Evolutionary conservation across 2,888 invertebrate species (phyloP), one percentile per base, ranked within the genome.

Genomic region (Actias luna): DNA sequence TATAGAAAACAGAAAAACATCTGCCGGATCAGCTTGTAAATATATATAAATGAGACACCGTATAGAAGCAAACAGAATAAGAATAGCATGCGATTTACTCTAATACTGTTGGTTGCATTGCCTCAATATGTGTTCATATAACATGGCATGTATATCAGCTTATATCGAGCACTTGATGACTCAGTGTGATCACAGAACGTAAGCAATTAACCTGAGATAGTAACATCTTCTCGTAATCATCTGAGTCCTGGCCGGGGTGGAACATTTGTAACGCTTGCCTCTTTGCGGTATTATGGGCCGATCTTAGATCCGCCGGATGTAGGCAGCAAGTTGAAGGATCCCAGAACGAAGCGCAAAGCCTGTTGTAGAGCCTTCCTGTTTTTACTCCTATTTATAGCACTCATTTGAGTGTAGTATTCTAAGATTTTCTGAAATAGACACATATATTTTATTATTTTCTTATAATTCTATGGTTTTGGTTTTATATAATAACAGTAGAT

Each of bases 361-460:
- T 39, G 50, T 59, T 59, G 52, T 25, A 63, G 52, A 27, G 52
- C 52, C 55, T 39, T 35, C 46, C 59, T 52, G 18, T 63, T 63
- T 55, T 63, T 59, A 31, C 59, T 63, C n/a, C 59, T 59, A 12
- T 63, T 63, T 18, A 63, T 63, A 39, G 59, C 29, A 55, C 59
- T 25, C 39, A 59, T 31, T 18, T 36, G 27, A 1, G 52, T 14
- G 39, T 59, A 63, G n/a, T 59, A 33, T 10, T 27, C 31, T 22
- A 52, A 18, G 52, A 63, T 59, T 29, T 50, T 36, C 63, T 63
- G 31, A 39, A 63, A 63, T n/a, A 3, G 46, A 52, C 18, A n/a
- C n/a, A 39, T n/a, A n/a, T 39, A 8, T 42, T 18, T 42, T 18
- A 18, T 42, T 42, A 42, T 42, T 39, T 39, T 39, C 16, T n/a